Evolutionary conservation across 2,888 invertebrate species (phyloP).

Genomic region (Drosophila conformis): DNA sequence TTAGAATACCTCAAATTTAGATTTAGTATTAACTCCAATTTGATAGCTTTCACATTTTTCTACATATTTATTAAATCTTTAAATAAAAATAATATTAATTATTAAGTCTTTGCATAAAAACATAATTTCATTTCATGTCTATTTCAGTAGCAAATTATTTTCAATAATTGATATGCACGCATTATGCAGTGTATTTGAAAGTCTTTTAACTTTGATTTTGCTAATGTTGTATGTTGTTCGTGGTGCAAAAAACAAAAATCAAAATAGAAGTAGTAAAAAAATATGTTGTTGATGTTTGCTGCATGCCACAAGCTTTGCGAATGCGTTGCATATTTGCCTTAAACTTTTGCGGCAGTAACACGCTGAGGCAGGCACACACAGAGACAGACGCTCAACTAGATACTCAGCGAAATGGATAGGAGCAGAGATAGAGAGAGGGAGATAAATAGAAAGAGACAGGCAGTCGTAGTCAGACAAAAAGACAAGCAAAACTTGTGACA

Average conservation of each 20-base stretch:
- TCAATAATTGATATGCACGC: neutral
- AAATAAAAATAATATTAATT: neutral
- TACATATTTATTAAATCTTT: neutral
- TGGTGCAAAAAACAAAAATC: constrained; percentile 9
- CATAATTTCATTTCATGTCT: neutral
- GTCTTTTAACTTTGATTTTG: neutral
- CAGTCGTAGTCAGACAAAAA: constrained; percentile 54
- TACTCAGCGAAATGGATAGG: constrained; percentile 16
- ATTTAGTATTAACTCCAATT: neutral
- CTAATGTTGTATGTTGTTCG: constrained; percentile 4
- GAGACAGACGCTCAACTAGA: constrained; percentile 30
- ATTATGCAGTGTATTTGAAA: constrained; percentile 22
- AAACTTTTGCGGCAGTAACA: constrained; percentile 70
- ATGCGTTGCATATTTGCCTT: constrained; percentile 74
- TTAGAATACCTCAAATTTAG: neutral
- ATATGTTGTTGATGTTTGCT: constrained; percentile 76
- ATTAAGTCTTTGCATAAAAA: neutral
- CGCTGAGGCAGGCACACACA: constrained; percentile 26
- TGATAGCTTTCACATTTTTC: neutral
- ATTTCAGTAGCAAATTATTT: neutral
- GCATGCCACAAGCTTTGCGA: constrained; percentile 74
- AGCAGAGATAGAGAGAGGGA: constrained; percentile 1
- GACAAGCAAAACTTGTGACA: constrained; percentile 72
- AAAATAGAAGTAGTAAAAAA: constrained; percentile 16
- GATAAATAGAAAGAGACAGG: constrained; percentile 17